Evolutionary conservation across 2,113 vertebrate genomes (phyloP).

Genomic region (Cyprinus carpio): DNA sequence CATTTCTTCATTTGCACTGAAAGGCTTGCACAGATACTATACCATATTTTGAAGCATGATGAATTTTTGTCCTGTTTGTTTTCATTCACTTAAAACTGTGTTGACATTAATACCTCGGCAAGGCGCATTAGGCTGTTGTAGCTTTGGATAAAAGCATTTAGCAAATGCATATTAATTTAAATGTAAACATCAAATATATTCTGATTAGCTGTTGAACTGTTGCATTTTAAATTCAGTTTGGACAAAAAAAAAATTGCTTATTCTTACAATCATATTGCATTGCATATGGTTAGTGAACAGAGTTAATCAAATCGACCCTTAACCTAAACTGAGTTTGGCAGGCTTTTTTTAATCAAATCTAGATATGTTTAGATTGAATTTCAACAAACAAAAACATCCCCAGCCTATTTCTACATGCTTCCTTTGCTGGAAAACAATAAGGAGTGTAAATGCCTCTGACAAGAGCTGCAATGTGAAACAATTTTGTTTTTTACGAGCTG

Average conservation of each 20-base stretch:
- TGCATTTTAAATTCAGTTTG: neutral
- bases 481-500: neutral
- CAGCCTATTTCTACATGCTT: neutral
- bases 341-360: neutral
- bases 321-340: neutral
- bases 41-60: neutral
- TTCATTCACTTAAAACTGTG: neutral
- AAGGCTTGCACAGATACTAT: neutral
- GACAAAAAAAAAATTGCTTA: neutral
- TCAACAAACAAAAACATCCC: neutral
- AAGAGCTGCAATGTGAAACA: neutral
- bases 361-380: neutral
- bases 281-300: neutral
- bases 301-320: neutral
- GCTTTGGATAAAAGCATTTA: neutral
- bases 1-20: neutral
- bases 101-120: neutral
- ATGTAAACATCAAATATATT: neutral
- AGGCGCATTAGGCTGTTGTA: no score
- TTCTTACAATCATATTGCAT: neutral
- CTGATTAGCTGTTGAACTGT: neutral
- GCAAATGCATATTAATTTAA: neutral
- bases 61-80: neutral
- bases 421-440: neutral
- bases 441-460: constrained; percentile 11